Conservation (phyloP, 2,888 invertebrate species). For the Drosophila ezoana region DNA sequence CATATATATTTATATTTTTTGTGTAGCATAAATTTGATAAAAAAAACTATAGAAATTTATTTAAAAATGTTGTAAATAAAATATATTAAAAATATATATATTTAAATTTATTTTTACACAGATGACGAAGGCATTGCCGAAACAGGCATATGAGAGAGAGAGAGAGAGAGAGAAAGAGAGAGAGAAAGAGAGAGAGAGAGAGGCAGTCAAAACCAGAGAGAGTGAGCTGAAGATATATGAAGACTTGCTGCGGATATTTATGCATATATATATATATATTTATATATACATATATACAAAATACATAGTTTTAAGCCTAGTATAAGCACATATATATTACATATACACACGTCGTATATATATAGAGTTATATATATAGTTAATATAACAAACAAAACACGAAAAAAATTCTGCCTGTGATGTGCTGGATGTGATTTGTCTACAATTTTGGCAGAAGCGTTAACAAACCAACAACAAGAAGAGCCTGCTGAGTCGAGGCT, state of each 20-base stretch:
- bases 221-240: background rate
- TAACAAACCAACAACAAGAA: slow-evolving; percentile 12
- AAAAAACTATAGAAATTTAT: background rate
- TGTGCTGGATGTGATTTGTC: slow-evolving; percentile 78
- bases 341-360: slow-evolving; percentile 18
- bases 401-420: slow-evolving; percentile 66
- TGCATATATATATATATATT: slow-evolving; percentile 22
- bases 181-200: background rate
- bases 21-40: background rate
- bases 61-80: background rate
- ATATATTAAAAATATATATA: slow-evolving; percentile 15
- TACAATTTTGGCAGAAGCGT: slow-evolving; percentile 57
- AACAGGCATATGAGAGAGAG: slow-evolving; percentile 89
- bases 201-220: slow-evolving; percentile 2
- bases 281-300: slow-evolving; percentile 18
- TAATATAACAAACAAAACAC: slow-evolving; percentile 26
- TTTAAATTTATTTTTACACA: slow-evolving; percentile 85
- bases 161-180: background rate
- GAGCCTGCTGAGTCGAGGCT: slow-evolving; percentile 33
- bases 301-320: slow-evolving; percentile 25
- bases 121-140: slow-evolving; percentile 98
- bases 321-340: slow-evolving; percentile 36
- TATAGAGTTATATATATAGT: slow-evolving; percentile 17
- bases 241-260: slow-evolving; percentile 42
- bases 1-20: slow-evolving; percentile 1